A percentile compares a stretch with the other conserved stretches of the same genome.
Conservation (phyloP, 2,888 invertebrate species). For the Callyntrura guangdongensis region DNA sequence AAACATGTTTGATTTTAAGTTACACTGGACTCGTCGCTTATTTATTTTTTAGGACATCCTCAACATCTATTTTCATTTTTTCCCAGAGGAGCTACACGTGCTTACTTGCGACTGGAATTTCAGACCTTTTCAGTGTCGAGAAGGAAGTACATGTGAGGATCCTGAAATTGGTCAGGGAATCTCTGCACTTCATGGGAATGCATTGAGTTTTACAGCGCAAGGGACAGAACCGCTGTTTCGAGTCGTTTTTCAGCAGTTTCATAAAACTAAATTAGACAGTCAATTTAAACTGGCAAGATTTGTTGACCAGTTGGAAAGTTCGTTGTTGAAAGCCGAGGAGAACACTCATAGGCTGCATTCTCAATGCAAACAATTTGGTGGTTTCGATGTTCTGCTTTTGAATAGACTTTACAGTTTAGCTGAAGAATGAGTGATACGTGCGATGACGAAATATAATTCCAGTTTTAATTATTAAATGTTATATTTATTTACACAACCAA, state of each 20-base stretch:
- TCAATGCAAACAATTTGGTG: conserved; percentile 73
- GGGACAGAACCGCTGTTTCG: conserved; percentile 82
- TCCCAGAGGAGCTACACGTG: conserved; percentile 86
- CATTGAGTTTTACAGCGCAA: conserved; percentile 83
- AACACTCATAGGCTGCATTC: conserved; percentile 47
- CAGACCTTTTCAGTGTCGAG: conserved; percentile 86
- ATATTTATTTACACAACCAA: not conserved
- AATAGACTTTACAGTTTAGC: conserved; percentile 26
- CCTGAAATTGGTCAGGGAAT: conserved; percentile 85
- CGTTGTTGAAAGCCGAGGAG: conserved; percentile 60
- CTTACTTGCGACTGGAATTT: conserved; percentile 86
- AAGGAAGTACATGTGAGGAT: conserved; percentile 85
- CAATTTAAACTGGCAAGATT: conserved; percentile 47
- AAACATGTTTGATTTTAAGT: not conserved
- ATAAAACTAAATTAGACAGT: conserved; percentile 66
- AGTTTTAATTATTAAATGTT: conserved; percentile 1
- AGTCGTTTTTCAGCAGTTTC: conserved; percentile 77
- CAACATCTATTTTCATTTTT: conserved; percentile 86
- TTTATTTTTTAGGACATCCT: conserved; percentile 85
- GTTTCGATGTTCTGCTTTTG: conserved; percentile 54
- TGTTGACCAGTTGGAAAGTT: conserved; percentile 62
- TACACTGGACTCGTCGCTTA: not conserved
- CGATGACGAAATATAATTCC: not conserved
- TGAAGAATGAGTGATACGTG: not conserved
- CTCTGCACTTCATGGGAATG: conserved; percentile 86